phyloP scores from a whole-genome alignment of 1,140 invertebrate genomes.

The Artemia franciscana region DNA sequence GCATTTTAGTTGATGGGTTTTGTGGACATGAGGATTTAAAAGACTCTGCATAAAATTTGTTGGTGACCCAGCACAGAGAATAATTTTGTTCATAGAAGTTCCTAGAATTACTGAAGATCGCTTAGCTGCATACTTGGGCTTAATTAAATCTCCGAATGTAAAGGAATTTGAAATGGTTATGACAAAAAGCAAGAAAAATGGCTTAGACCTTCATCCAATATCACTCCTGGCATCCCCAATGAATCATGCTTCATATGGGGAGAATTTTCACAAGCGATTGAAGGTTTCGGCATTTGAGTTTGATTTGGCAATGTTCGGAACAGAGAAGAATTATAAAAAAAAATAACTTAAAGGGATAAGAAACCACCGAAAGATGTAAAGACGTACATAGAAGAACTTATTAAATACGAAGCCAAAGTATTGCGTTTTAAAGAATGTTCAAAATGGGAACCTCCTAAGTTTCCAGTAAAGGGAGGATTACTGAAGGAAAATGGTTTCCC shows the following conservation, averaged over 20 bases:
- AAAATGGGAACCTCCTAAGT: neutral
- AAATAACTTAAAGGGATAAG: too few species aligned
- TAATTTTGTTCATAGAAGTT: slow-evolving; percentile 49
- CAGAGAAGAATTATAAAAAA: neutral
- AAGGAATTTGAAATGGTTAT: slow-evolving; percentile 40
- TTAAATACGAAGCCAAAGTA: neutral
- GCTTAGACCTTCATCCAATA: slow-evolving; percentile 38
- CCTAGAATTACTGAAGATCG: slow-evolving; percentile 50
- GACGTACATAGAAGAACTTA: neutral
- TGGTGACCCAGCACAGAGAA: slow-evolving; percentile 56
- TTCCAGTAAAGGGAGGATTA: neutral
- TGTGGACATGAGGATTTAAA: slow-evolving; percentile 77
- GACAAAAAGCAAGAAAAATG: slow-evolving; percentile 21
- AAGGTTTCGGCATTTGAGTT: neutral
- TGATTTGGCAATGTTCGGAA: neutral
- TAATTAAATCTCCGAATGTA: slow-evolving; percentile 38
- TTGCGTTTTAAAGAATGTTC: neutral
- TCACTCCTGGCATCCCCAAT: slow-evolving; percentile 46
- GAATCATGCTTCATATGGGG: slow-evolving; percentile 35
- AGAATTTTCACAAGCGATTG: neutral
- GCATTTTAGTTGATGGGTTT: slow-evolving; percentile 89
- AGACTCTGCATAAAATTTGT: slow-evolving; percentile 63
- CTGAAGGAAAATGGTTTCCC: neutral
- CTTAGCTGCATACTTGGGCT: slow-evolving; percentile 35
- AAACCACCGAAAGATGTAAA: neutral